phyloP scores from a whole-genome alignment of 1,140 invertebrate species.

The Vanessa tameamea region DNA sequence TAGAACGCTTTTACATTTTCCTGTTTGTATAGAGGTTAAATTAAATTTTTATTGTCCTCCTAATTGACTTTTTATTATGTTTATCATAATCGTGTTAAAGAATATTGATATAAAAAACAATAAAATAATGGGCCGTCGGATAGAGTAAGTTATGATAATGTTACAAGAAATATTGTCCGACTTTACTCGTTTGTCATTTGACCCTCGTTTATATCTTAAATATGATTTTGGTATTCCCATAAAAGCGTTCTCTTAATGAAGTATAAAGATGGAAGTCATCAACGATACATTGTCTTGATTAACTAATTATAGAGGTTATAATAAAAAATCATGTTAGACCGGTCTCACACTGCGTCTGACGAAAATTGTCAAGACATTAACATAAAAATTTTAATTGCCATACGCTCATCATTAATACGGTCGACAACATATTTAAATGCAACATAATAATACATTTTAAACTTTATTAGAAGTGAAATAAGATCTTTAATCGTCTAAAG shows the following conservation, averaged over 20 bases:
- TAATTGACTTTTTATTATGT: slow-evolving; percentile 3
- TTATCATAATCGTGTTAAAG: slow-evolving; percentile 1
- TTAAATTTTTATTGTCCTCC: neutral
- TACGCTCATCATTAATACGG: slow-evolving; percentile 58
- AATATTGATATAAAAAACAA: neutral
- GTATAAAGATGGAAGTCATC: slow-evolving; percentile 51
- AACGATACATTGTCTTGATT: slow-evolving; percentile 58
- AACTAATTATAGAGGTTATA: slow-evolving; percentile 66
- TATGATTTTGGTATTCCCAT: slow-evolving; percentile 29
- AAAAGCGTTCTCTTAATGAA: slow-evolving; percentile 34
- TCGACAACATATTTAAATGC: slow-evolving; percentile 29
- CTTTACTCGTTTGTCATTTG: slow-evolving; percentile 11
- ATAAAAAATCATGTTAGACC: slow-evolving; percentile 58
- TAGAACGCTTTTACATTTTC: no score
- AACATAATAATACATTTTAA: neutral
- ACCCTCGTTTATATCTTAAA: slow-evolving; percentile 16
- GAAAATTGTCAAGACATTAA: slow-evolving; percentile 54
- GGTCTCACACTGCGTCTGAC: slow-evolving; percentile 50
- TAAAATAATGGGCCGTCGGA: slow-evolving; percentile 6
- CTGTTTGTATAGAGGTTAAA: neutral
- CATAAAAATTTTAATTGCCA: slow-evolving; percentile 78
- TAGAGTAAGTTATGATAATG: slow-evolving; percentile 12
- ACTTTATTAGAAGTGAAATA: neutral
- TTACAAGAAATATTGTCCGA: slow-evolving; percentile 11
- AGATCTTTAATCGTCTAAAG: neutral